Evolutionary conservation across 2,888 invertebrate genomes (phyloP).

Genomic region (Pseudanteris insignis): DNA sequence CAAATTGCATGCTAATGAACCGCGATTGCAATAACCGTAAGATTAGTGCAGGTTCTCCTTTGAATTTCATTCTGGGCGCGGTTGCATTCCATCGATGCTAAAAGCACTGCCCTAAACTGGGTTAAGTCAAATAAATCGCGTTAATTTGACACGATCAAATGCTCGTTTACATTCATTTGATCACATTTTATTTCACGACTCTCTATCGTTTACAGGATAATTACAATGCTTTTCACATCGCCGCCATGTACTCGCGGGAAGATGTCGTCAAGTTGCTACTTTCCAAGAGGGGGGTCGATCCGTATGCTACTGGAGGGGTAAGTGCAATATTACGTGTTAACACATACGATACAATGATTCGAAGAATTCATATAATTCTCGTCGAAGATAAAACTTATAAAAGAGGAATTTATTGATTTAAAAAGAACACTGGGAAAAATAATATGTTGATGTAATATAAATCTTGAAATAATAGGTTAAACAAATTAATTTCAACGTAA

Average conservation of each 20-base stretch:
- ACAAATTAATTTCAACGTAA: no score
- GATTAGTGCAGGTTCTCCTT: conserved; percentile 25
- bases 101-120: conserved; percentile 9
- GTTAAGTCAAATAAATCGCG: conserved; percentile 6
- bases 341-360: no score
- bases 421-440: no score
- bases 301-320: conserved; percentile 93
- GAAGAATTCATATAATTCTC: no score
- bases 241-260: conserved; percentile 93
- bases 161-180: conserved; percentile 16
- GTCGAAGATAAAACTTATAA: no score
- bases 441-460: no score
- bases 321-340: no score
- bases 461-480: no score
- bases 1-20: conserved; percentile 59
- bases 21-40: conserved; percentile 52
- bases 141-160: conserved; percentile 18
- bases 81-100: conserved; percentile 51
- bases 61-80: conserved; percentile 53
- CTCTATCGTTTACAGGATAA: conserved; percentile 80
- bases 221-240: conserved; percentile 89
- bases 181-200: neutral
- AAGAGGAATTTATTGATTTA: no score
- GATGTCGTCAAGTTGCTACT: conserved; percentile 92
- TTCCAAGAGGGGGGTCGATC: conserved; percentile 88